Evolutionary conservation across 1,140 invertebrate genomes (phyloP), one percentile per base, ranked within the genome.

Genomic region (Drosophila novamexicana): DNA sequence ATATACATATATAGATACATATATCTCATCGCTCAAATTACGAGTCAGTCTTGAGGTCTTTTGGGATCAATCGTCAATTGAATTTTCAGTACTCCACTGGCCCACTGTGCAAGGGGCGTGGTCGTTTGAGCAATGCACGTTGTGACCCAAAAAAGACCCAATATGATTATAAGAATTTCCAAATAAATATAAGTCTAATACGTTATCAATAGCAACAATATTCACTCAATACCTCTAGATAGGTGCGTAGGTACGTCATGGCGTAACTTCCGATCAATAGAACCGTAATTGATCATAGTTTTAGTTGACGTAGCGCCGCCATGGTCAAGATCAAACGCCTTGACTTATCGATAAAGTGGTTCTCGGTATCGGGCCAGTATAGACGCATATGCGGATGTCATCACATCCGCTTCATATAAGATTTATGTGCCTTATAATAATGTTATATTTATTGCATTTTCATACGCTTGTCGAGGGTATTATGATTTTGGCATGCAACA

Each of bases 21-120:
- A 71, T 8, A 57, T 29, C 36, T 50, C 47, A 37, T 73, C 12
- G 29, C 50, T 49, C 47, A 50, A 56, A 40, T 65, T 54, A 18
- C 49, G 59, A 49, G 61, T 68, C 68, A 70, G 61, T 42, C 52
- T 9, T 56, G 22, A 63, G 82, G 83, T 86, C 79, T 83, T 77
- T 4, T 10, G 52, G 53, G 82, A 77, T 86, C 82, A 86, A 88
- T 75, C 64, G 58, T 49, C 85, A 86, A 86, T 86, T 86, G 79
- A 79, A 73, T 83, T 78, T 75, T 6, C 18, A 45, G 65, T 36
- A 67, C 16, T 49, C 45, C 44, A 39, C 10, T 36, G 56, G 9
- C 22, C 10, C 42, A 29, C 32, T 37, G 40, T 57, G 40, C 47
- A 29, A 36, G 18, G 39, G 39, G 22, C 22, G 22, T 29, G 22